Conservation (phyloP, 1,140 invertebrate genomes). For the Thrips palmi region DNA sequence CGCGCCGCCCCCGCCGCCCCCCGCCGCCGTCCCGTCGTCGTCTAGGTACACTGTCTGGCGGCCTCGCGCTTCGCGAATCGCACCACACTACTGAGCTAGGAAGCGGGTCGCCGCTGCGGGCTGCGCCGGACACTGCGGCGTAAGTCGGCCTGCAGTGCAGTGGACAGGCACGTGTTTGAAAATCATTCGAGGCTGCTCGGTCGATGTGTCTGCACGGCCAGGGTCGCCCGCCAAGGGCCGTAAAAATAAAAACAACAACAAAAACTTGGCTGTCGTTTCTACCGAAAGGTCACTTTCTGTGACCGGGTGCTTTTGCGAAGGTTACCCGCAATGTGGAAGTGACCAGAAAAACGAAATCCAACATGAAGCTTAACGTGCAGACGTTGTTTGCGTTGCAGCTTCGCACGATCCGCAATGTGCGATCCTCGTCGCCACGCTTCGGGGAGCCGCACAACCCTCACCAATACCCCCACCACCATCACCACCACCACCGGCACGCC, state of each 20-base stretch:
- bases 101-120: no score
- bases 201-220: background rate
- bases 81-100: no score
- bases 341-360: background rate
- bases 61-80: no score
- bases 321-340: background rate
- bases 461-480: conserved; percentile 22
- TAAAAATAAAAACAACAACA: background rate
- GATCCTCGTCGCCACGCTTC: conserved; percentile 25
- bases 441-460: conserved; percentile 36
- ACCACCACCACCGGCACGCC: conserved; percentile 9
- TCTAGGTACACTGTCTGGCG: no score
- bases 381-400: conserved; percentile 18
- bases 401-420: conserved; percentile 13
- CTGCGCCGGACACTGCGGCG: no score
- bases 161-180: no score
- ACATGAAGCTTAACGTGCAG: conserved; percentile 1
- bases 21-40: no score
- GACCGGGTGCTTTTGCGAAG: background rate
- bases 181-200: background rate
- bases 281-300: background rate
- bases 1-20: no score
- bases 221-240: conserved; percentile 19
- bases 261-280: background rate
- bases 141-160: no score